Conservation (phyloP, 2,888 invertebrate genomes). For the Hypsopygia costalis region DNA sequence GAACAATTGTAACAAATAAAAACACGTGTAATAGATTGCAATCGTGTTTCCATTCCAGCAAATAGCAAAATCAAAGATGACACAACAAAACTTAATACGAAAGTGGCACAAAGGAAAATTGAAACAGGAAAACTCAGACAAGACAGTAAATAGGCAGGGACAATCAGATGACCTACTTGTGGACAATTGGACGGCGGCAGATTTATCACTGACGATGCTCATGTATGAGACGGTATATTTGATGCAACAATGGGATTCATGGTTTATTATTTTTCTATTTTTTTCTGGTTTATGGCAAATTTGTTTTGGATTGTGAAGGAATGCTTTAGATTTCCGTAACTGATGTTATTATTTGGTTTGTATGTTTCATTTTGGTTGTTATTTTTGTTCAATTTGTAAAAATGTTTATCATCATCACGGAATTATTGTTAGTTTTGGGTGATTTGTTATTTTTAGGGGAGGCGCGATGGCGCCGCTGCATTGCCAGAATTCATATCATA, state of each 20-base stretch:
- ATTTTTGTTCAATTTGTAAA: no score
- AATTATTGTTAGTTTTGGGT: no score
- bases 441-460: no score
- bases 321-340: not conserved
- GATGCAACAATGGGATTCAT: conserved; percentile 30
- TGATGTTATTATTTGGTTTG: not conserved
- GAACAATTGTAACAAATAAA: not conserved
- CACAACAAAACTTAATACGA: conserved; percentile 61
- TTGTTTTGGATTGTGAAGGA: not conserved
- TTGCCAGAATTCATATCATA: no score
- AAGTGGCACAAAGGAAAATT: conserved; percentile 60
- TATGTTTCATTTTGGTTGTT: not conserved
- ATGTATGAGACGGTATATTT: conserved; percentile 34
- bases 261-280: conserved; percentile 20
- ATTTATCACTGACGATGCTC: conserved; percentile 42
- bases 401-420: no score
- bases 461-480: no score
- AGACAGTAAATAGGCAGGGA: conserved; percentile 60
- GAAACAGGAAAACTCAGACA: conserved; percentile 61
- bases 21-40: not conserved
- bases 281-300: conserved; percentile 7
- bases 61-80: conserved; percentile 33
- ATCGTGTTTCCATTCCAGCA: not conserved
- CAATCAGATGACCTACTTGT: conserved; percentile 71
- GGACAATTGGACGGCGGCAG: conserved; percentile 63